These are phyloP conservation scores for Semnornis frantzii DNA, from an alignment of 2,113 vertebrate genomes.

Conservation along the genomic window DNA sequence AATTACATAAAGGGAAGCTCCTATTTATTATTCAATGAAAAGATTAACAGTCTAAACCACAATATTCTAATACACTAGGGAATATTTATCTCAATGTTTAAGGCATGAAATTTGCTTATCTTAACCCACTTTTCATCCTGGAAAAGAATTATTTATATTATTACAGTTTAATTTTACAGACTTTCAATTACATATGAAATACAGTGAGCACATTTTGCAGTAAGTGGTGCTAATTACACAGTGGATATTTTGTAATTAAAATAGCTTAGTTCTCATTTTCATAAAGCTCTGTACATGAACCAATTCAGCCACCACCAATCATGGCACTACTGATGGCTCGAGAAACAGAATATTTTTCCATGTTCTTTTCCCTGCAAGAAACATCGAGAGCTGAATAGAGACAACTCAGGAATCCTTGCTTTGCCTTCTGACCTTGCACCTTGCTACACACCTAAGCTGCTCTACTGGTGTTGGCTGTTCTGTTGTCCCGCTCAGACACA, in stretches of 20 bases:
- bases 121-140: conserved; percentile 65
- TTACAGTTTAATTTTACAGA: conserved; percentile 57
- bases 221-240: conserved; percentile 40
- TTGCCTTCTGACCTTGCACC: not conserved
- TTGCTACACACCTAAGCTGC: not conserved
- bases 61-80: conserved; percentile 65
- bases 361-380: not conserved
- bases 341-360: not conserved
- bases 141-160: conserved; percentile 56
- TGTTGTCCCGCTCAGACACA: not conserved
- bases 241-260: conserved; percentile 55
- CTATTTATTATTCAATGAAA: conserved; percentile 76
- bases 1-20: conserved; percentile 73
- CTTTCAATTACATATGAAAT: conserved; percentile 67
- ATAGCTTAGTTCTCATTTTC: conserved; percentile 46
- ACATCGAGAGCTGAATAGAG: not conserved
- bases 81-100: conserved; percentile 69
- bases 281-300: not conserved
- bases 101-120: conserved; percentile 72
- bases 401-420: not conserved
- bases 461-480: not conserved
- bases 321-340: not conserved
- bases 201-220: conserved; percentile 41
- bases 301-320: not conserved
- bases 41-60: conserved; percentile 68